A percentile compares a stretch with the other conserved stretches of the same genome.
Evolutionary conservation across 2,888 invertebrate species (phyloP).

Genomic region (Parnassius apollo): DNA sequence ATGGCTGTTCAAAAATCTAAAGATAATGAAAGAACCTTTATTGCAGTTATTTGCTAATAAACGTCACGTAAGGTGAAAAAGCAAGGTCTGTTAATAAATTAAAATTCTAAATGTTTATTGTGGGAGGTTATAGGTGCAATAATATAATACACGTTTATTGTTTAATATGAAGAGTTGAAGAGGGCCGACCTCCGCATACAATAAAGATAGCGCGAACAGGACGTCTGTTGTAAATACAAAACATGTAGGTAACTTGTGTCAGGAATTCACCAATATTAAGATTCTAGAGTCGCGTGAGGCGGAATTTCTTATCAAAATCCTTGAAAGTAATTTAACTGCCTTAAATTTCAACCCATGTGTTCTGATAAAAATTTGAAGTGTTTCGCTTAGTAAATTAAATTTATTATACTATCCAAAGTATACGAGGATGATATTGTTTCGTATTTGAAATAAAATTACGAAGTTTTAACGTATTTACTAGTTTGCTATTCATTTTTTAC

Average conservation of each 20-base stretch:
- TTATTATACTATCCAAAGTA: not conserved
- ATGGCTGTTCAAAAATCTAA: too few relatives aligned
- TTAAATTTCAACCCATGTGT: conserved; percentile 10
- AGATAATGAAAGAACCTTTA: not conserved
- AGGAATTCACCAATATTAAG: conserved; percentile 23
- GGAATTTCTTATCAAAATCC: conserved; percentile 29
- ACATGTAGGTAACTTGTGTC: conserved; percentile 15
- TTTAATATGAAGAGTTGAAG: conserved; percentile 20
- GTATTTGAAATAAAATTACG: too few relatives aligned
- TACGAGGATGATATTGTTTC: too few relatives aligned
- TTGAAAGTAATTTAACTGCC: conserved; percentile 24
- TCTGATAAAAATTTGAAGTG: conserved; percentile 6
- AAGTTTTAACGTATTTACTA: too few relatives aligned
- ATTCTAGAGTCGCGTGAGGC: conserved; percentile 26
- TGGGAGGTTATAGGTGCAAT: not conserved
- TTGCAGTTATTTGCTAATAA: not conserved
- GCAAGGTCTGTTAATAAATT: conserved; percentile 6
- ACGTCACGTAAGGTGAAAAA: conserved; percentile 4
- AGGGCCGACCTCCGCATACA: conserved; percentile 26
- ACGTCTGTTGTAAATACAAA: conserved; percentile 29
- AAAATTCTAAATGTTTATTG: conserved; percentile 11
- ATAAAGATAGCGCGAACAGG: conserved; percentile 28
- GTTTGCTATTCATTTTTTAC: too few relatives aligned
- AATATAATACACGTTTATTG: conserved; percentile 12
- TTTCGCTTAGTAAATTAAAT: not conserved